Conservation (phyloP, 2,113 vertebrate genomes). For the Tricholaema leucomelas region DNA sequence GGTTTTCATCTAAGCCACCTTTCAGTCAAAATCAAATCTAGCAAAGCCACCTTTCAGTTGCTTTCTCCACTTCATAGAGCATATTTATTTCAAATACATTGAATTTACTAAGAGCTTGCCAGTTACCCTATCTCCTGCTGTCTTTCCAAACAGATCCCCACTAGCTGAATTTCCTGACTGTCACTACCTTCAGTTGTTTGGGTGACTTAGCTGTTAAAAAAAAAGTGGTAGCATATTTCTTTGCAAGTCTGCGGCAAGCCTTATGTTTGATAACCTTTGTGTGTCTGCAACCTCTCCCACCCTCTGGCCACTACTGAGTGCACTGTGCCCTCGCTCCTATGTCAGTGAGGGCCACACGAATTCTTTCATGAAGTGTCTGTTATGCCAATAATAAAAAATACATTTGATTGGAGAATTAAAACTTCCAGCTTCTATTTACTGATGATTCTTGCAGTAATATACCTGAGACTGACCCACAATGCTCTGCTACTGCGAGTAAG, state of each 20-base stretch:
- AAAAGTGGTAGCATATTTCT: not conserved
- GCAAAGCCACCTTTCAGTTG: not conserved
- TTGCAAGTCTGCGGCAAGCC: not conserved
- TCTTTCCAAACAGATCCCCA: not conserved
- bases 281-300: not conserved
- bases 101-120: not conserved
- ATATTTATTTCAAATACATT: not conserved
- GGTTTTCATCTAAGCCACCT: not conserved
- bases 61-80: not conserved
- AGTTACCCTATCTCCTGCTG: not conserved
- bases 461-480: not conserved
- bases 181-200: not conserved
- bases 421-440: not conserved
- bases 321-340: not conserved
- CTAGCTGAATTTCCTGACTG: not conserved
- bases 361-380: not conserved
- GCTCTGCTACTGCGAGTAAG: not conserved
- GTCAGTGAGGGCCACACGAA: not conserved
- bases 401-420: not conserved
- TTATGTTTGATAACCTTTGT: fast-evolving
- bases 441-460: not conserved
- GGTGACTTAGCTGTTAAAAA: not conserved
- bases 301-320: not conserved
- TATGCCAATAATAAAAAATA: not conserved
- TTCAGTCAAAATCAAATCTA: not conserved